Evolutionary conservation across 2,797 vertebrate genomes (phyloP), one percentile per base, ranked within the genome.

Genomic region (Austrolebias charrua): DNA sequence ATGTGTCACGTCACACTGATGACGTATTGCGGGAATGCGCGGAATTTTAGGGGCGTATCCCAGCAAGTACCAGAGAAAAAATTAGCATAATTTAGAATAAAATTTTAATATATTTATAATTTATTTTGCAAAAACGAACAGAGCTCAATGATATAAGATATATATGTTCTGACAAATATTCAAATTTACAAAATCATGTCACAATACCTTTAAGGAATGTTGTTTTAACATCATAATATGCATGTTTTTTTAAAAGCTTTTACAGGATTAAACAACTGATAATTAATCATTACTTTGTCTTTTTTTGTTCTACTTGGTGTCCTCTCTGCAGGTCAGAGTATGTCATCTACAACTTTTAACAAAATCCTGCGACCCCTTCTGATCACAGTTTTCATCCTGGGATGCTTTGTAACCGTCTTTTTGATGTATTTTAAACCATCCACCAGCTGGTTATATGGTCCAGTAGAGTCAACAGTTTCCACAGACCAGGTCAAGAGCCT

Each of bases 361-460:
- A 96, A 95, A 92, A 95, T 98, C 91, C 94, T 98, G 88, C 94
- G 96, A 86, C 94, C 95, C 92, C 95, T 99, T 92, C 91, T 99
- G 89, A 90, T 97, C 55, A 83, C 93, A 86, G 96, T 94, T 66
- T 89, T 97, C 82, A 82, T 97, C 67, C 90, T 99, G 91, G 96
- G 95, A 91, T 97, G 95, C 89, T 98, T 98, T 88, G 94, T 98
- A 94, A 95, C 95, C 77, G 91, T 96, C 88, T 95, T 98, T 89
- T 91, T 98, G 71, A 95, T 99, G 92, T 99, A 99, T 90, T 94
- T 96, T 90, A 98, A 99, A 81, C 96, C 97, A 46, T 96, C 96
- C 70, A 98, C 92, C 40, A 95, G 93, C 89, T 98, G 98, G 96
- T 89, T 98, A 75, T 95, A 95, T 40, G 93, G 94, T 75, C 95